Evolutionary conservation across 2,113 vertebrate genomes (phyloP).

Genomic region (Hemibagrus wyckioides): DNA sequence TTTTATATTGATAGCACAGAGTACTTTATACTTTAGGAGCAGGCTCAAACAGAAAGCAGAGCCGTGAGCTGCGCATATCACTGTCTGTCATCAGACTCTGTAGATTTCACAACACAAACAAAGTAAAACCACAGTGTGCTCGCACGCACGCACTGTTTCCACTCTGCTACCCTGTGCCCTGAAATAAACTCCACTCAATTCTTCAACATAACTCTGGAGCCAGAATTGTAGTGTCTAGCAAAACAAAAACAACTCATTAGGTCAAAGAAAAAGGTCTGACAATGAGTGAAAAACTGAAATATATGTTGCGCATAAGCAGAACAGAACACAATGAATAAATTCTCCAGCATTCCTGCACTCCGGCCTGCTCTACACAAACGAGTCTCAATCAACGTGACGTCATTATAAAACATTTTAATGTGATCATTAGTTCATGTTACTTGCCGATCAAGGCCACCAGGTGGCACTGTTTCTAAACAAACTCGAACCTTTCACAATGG

Average conservation of each 20-base stretch:
- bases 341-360: neutral
- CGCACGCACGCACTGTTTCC: slow-evolving; percentile 55
- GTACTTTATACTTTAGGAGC: neutral
- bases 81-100: slow-evolving; percentile 15
- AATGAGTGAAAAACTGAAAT: neutral
- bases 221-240: neutral
- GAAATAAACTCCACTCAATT: slow-evolving; percentile 51
- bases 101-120: slow-evolving; percentile 54
- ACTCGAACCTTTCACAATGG: neutral
- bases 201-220: neutral
- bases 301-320: neutral
- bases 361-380: neutral
- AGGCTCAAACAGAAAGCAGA: slow-evolving; percentile 14
- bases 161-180: slow-evolving; percentile 51
- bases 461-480: slow-evolving; percentile 34
- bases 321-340: neutral
- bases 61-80: slow-evolving; percentile 4
- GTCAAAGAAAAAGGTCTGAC: neutral
- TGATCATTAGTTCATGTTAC: neutral
- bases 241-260: neutral
- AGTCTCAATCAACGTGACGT: neutral
- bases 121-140: slow-evolving; percentile 52
- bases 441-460: slow-evolving; percentile 8
- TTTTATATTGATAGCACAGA: neutral
- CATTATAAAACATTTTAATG: neutral